These are phyloP conservation scores for Poeciliopsis prolifica DNA, from an alignment of 2,113 vertebrate genomes.

Conservation along the genomic window DNA sequence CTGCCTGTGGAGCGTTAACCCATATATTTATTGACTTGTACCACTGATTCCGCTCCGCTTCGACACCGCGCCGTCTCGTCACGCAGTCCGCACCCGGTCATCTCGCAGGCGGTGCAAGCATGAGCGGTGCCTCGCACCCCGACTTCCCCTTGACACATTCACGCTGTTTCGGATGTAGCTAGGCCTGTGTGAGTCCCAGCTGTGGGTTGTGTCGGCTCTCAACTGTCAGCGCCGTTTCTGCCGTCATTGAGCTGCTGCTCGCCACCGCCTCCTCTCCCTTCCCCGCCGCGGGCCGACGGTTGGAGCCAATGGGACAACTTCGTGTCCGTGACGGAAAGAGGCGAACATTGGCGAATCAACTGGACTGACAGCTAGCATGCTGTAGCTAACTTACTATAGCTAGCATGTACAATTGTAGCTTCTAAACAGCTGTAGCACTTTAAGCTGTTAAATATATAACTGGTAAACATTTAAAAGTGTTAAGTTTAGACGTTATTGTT, in stretches of 20 bases:
- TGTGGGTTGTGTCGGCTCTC: slow-evolving; percentile 27
- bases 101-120: slow-evolving; percentile 28
- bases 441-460: neutral
- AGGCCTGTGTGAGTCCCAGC: slow-evolving; percentile 32
- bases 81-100: slow-evolving; percentile 18
- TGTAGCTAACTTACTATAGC: neutral
- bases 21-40: slow-evolving; percentile 43
- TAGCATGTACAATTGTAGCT: neutral
- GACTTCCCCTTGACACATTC: slow-evolving; percentile 44
- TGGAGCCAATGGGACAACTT: slow-evolving; percentile 21
- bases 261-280: slow-evolving; percentile 45
- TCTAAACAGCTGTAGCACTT: neutral
- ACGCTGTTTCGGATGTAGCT: slow-evolving; percentile 19
- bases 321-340: slow-evolving; percentile 36
- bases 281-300: slow-evolving; percentile 19
- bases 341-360: slow-evolving; percentile 13
- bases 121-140: slow-evolving; percentile 32
- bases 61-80: slow-evolving; percentile 25
- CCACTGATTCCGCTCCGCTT: slow-evolving; percentile 24
- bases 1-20: slow-evolving; percentile 4
- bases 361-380: neutral
- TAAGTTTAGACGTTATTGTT: too few species aligned
- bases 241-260: slow-evolving; percentile 57
- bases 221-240: slow-evolving; percentile 48
- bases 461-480: neutral